A percentile compares a stretch with the other conserved stretches of the same genome.
These are phyloP conservation scores for Sebastes umbrosus DNA, from an alignment of 2,797 vertebrate genomes.

Conservation along the genomic window DNA sequence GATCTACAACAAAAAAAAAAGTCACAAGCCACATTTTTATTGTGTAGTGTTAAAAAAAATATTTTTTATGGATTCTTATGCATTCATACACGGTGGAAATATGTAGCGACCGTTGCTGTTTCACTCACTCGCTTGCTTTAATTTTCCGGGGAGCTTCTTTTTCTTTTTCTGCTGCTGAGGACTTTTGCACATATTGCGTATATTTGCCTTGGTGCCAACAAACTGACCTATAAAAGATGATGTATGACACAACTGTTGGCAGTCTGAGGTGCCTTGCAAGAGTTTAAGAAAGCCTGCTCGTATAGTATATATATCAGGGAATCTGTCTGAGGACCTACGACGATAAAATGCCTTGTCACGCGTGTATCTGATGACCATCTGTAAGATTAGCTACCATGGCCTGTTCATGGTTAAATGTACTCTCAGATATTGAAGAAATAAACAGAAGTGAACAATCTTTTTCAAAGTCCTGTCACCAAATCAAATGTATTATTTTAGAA, in stretches of 20 bases:
- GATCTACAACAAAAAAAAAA: conserved; percentile 45
- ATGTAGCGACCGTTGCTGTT: conserved; percentile 29
- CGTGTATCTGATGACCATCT: conserved; percentile 48
- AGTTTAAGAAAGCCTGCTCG: background rate
- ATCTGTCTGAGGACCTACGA: conserved; percentile 49
- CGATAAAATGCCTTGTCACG: conserved; percentile 43
- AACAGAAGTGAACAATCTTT: conserved; percentile 60
- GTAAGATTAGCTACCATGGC: conserved; percentile 34
- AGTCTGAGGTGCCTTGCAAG: conserved; percentile 56
- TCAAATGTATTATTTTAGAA: background rate
- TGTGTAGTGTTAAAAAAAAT: conserved; percentile 86
- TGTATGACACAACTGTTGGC: conserved; percentile 36
- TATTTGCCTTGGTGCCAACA: conserved; percentile 63
- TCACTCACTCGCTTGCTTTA: conserved; percentile 33
- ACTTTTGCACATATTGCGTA: conserved; percentile 56
- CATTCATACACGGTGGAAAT: conserved; percentile 81
- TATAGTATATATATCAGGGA: conserved; percentile 59
- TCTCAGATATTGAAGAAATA: conserved; percentile 57
- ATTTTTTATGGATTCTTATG: conserved; percentile 89
- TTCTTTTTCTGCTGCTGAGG: conserved; percentile 63
- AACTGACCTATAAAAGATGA: conserved; percentile 25
- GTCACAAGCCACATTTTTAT: conserved; percentile 73
- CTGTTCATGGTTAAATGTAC: conserved; percentile 37
- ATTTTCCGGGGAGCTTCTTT: conserved; percentile 24
- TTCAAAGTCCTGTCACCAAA: conserved; percentile 21